Conservation (phyloP, 1,140 invertebrate species). For the Babylonia areolata region DNA sequence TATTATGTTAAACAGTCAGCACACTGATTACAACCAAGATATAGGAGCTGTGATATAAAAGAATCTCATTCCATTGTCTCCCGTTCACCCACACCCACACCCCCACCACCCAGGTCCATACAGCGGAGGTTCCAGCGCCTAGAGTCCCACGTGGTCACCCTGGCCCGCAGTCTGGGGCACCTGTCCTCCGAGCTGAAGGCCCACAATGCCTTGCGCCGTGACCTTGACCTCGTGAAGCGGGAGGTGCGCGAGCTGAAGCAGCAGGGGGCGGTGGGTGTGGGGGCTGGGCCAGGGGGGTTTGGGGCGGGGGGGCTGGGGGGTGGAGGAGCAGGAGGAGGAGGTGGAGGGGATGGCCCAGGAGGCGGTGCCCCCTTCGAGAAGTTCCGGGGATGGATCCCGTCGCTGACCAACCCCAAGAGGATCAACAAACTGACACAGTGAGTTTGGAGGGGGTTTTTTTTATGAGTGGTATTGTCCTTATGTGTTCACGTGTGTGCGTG, state of each 20-base stretch:
- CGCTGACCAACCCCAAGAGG: constrained; percentile 84
- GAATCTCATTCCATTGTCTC: no score
- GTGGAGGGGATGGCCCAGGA: not conserved
- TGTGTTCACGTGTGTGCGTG: no score
- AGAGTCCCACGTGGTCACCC: constrained; percentile 93
- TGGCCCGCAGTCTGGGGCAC: constrained; percentile 94
- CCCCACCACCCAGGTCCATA: constrained; percentile 80
- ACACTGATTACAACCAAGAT: no score
- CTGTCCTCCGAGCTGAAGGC: constrained; percentile 93
- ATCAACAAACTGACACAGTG: constrained; percentile 77
- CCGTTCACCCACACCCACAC: no score
- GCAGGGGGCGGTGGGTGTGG: constrained; percentile 34
- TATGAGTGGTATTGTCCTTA: no score
- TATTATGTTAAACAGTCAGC: no score
- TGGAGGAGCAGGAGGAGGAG: constrained; percentile 75
- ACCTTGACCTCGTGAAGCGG: constrained; percentile 90
- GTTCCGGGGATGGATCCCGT: constrained; percentile 75
- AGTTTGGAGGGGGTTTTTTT: no score
- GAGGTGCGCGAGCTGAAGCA: constrained; percentile 88
- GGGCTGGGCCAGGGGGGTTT: constrained; percentile 22
- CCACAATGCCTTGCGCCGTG: constrained; percentile 90
- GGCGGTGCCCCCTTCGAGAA: constrained; percentile 65
- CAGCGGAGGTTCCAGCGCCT: constrained; percentile 92
- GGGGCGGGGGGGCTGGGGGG: constrained; percentile 75
- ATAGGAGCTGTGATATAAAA: no score